These are phyloP conservation scores for Leptinotarsa texana DNA, from an alignment of 1,140 invertebrate genomes.

Conservation along the genomic window DNA sequence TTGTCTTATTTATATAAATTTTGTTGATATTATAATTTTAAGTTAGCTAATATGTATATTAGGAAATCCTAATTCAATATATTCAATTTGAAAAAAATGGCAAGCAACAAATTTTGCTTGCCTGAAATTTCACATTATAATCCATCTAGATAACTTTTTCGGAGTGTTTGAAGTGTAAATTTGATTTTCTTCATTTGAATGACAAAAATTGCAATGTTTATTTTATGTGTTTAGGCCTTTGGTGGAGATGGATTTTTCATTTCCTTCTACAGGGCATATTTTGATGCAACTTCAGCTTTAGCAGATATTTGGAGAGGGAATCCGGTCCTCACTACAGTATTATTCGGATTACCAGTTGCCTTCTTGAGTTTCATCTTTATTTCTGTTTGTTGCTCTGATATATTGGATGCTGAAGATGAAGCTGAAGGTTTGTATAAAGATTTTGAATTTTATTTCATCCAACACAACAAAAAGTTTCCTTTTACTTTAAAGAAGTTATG, in stretches of 20 bases:
- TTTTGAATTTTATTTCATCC: no score
- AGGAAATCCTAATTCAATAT: no score
- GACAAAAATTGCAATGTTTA: not conserved
- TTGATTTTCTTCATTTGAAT: not conserved
- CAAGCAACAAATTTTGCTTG: no score
- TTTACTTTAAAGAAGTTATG: not conserved
- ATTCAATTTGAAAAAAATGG: no score
- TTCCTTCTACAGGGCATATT: slow-evolving; percentile 74
- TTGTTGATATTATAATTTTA: no score
- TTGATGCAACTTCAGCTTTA: slow-evolving; percentile 74
- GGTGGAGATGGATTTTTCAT: slow-evolving; percentile 79
- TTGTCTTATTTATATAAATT: no score
- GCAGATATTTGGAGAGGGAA: slow-evolving; percentile 88
- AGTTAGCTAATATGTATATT: no score
- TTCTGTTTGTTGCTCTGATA: slow-evolving; percentile 91
- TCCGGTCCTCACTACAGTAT: slow-evolving; percentile 83
- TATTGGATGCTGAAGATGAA: slow-evolving; percentile 89
- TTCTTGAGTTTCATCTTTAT: slow-evolving; percentile 94
- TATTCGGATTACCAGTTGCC: slow-evolving; percentile 86
- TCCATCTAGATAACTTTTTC: no score
- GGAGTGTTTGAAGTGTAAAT: not conserved
- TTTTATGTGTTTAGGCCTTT: slow-evolving; percentile 65
- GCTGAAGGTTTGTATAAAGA: slow-evolving; percentile 56
- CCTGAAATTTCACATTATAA: no score
- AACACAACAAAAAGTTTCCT: no score